Percentiles rank a stretch among this genome's conserved stretches.
Conservation (phyloP, 2,888 invertebrate genomes). For the Cerceris rybyensis region DNA sequence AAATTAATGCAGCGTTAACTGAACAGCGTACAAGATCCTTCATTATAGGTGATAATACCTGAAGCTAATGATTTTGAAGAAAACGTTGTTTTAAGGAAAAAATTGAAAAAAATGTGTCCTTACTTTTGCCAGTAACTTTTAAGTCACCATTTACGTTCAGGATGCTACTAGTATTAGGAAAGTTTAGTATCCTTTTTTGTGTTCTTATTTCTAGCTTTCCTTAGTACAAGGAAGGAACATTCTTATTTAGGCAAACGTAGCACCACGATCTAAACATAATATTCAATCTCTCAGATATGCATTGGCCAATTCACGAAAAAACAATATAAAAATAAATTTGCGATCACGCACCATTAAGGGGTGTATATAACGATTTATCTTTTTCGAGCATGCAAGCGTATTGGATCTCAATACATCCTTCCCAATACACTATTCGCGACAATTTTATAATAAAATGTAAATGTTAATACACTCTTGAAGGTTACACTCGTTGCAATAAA, state of each 20-base stretch:
- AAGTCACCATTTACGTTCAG: conserved; percentile 51
- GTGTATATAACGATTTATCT: too few relatives aligned
- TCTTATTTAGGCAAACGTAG: conserved; percentile 50
- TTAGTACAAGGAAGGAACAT: conserved; percentile 50
- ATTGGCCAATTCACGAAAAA: background rate
- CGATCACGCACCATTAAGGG: background rate
- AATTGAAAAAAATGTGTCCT: conserved; percentile 30
- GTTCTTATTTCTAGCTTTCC: conserved; percentile 33
- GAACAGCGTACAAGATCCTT: conserved; percentile 33
- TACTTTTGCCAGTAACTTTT: conserved; percentile 29
- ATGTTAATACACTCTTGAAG: too few relatives aligned
- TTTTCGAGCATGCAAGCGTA: too few relatives aligned
- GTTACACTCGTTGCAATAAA: too few relatives aligned
- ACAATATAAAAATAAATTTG: background rate
- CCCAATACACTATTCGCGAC: too few relatives aligned
- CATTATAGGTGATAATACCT: conserved; percentile 18
- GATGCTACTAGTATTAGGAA: conserved; percentile 37
- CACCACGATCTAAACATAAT: conserved; percentile 43
- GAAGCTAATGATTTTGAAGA: conserved; percentile 25
- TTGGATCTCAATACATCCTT: too few relatives aligned
- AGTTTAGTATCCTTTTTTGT: conserved; percentile 23
- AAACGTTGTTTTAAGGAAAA: conserved; percentile 41
- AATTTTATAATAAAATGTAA: too few relatives aligned
- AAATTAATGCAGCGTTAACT: conserved; percentile 23
- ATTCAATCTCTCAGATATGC: background rate